Base-by-base conservation (phyloP, 1,140 invertebrate genomes). In the Lordiphosa stackelbergi region DNA sequence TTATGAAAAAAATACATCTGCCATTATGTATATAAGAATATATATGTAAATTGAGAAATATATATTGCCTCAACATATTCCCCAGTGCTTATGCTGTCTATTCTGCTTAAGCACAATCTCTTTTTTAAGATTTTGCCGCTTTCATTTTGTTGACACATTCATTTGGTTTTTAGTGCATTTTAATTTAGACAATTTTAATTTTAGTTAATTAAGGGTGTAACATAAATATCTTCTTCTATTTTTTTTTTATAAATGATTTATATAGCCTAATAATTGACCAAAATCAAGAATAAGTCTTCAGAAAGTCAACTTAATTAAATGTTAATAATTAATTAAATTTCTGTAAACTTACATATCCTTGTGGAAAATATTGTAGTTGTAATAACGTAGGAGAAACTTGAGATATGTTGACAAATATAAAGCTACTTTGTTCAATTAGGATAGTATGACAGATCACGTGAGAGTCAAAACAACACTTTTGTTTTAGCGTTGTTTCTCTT, bases 151-250 rank as follows among this genome's bases (percentile, higher is more conserved):
- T 49, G 31, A 37, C 31, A 22, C 37, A 54, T 53, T 61, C 41
- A 41, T 36, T 52, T 46, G 5, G 16, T 9, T 43, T 68, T 71
- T 55, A 77, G 53, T 66, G 53, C 53, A 38, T 71, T 71, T 75
- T 66, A 59, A 75, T 62, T 71, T 55, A 47, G 69, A 72, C 59
- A 63, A 77, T 58, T 72, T 63, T 36, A 12, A 7, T n/a, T 8
- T 31, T 41, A 49, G 63, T 63, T 64, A 64, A 24, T 24, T 24
- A 3, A 6, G 22, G 22, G 22, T 24, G 22, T 24, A 6, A 2
- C 22, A 73, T 64, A 38, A 24, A 36, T 28, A 28, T n/a, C 43
- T 34, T 56, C 12, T 28, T 11, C 6, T 9, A 24, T n/a, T n/a
- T n/a, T 16, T 24, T 45, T 54, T 69, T 62, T 45, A 5, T 24